A percentile compares a stretch with the other conserved stretches of the same genome.
phyloP scores from a whole-genome alignment of 1,140 invertebrate genomes.

The Drosophila sulfurigaster region DNA sequence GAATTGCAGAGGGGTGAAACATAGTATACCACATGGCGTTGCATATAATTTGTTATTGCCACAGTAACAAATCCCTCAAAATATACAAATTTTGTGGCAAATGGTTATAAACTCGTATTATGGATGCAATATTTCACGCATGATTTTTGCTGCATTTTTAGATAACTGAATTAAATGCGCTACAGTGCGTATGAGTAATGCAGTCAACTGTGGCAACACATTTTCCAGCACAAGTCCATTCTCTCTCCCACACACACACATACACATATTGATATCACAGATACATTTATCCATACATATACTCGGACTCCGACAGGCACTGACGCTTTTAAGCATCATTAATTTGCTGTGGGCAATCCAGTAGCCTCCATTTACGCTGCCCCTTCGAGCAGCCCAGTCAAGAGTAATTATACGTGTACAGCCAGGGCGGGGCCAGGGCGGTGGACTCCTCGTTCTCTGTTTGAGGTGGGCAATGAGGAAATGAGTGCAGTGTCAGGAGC shows the following conservation, averaged over 20 bases:
- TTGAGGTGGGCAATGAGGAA: neutral
- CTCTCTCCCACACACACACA: neutral
- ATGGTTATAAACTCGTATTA: slow-evolving; percentile 24
- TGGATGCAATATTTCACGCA: slow-evolving; percentile 44
- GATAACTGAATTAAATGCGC: slow-evolving; percentile 65
- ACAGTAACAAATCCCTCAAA: slow-evolving; percentile 18
- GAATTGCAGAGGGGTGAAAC: neutral
- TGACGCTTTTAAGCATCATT: slow-evolving; percentile 72
- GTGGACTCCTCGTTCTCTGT: neutral
- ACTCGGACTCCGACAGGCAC: slow-evolving; percentile 3
- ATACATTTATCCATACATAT: slow-evolving; percentile 1
- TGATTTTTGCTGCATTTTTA: slow-evolving; percentile 39
- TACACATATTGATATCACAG: neutral
- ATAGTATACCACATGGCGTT: neutral
- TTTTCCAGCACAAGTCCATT: slow-evolving; percentile 19
- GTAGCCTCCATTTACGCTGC: neutral
- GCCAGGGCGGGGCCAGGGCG: slow-evolving; percentile 27
- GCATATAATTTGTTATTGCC: slow-evolving; percentile 14
- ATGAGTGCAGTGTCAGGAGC: slow-evolving; percentile 14
- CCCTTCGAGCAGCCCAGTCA: slow-evolving; percentile 35
- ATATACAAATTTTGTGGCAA: slow-evolving; percentile 6
- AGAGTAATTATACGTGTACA: slow-evolving; percentile 72
- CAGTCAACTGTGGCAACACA: slow-evolving; percentile 54
- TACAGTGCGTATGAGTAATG: slow-evolving; percentile 73
- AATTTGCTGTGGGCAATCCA: slow-evolving; percentile 55